Evolutionary conservation across 2,797 vertebrate species (phyloP).

Genomic region (Coilia nasus): DNA sequence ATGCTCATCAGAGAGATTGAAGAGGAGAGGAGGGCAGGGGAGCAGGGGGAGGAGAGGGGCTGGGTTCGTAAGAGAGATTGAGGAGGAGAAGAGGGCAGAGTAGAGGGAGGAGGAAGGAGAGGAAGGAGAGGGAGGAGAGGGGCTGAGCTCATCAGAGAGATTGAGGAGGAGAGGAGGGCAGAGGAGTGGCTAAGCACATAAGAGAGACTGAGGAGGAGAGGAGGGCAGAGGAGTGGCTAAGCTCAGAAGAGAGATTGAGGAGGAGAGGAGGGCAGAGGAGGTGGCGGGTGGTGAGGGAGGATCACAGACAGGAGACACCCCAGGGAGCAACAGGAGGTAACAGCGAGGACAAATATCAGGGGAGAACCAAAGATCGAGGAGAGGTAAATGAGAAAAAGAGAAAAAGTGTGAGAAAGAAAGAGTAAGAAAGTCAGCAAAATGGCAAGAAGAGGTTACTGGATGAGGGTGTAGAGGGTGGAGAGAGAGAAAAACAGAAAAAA

Average conservation of each 20-base stretch:
- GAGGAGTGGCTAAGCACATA: slow-evolving; percentile 29
- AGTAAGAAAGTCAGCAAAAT: too few species aligned
- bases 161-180: not conserved
- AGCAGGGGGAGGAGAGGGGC: not conserved
- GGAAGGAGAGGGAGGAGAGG: not conserved
- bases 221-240: slow-evolving; percentile 1
- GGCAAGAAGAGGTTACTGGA: not conserved
- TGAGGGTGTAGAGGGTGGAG: slow-evolving; percentile 12
- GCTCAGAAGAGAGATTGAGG: not conserved
- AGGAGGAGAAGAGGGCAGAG: not conserved
- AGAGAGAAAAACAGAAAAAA: not conserved
- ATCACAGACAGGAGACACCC: too few species aligned
- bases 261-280: not conserved
- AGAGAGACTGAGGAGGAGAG: slow-evolving; percentile 23
- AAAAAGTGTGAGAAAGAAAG: too few species aligned
- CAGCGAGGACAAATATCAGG: too few species aligned
- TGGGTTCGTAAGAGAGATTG: not conserved
- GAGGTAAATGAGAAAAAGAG: too few species aligned
- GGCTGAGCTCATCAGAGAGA: not conserved
- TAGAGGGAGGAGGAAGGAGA: not conserved
- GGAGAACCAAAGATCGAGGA: too few species aligned
- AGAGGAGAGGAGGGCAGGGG: not conserved
- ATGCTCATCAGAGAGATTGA: not conserved
- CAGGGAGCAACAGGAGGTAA: too few species aligned
- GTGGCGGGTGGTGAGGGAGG: not conserved